Evolutionary conservation across 2,888 invertebrate genomes (phyloP), one percentile per base, ranked within the genome.

Genomic region (Leucophenga montana): DNA sequence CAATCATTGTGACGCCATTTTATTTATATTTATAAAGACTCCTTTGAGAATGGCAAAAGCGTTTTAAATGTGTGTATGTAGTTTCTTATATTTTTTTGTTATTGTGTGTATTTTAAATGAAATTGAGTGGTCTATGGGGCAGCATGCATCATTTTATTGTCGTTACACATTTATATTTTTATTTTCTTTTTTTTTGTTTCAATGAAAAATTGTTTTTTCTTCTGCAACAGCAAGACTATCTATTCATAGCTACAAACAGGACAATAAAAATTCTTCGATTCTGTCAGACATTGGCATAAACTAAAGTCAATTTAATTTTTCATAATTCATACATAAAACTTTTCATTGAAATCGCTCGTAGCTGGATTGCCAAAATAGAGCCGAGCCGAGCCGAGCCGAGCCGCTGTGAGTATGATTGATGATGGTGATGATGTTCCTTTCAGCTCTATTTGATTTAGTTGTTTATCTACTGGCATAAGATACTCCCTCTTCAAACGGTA

Each of bases 1-100:
- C 70, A 80, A 82, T 79, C 78, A 76, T 77, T 79, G 72, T 73
- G 81, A 75, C 79, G 82, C 80, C 80, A 70, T 67, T 67, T 65
- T 68, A 72, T 70, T 71, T 64, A 57, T 64, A 46, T 64, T 59
- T 67, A 64, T 68, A 54, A 62, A 53, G 64, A 62, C 64, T 56
- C 56, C n/a, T 48, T 64, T 46, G 62, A 48, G 46, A 16, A 31
- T 31, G 33, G 16, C 39, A 61, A 39, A 18, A 39, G 31, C 33
- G n/a, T 33, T 59, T 59, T 27, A 14, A 27, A 18, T 11, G 27
- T 57, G 57, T 82, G 75, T 71, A 82, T 73, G 31, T 20, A 16
- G 44, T 5, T 72, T 77, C 73, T 66, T 64, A 68, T 53, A 9
- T 16, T 9, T 33, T 46, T 46, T 61, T 39, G 5, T 56, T 67